Conservation (phyloP, 2,888 invertebrate genomes). For the Pterostichus madidus region DNA sequence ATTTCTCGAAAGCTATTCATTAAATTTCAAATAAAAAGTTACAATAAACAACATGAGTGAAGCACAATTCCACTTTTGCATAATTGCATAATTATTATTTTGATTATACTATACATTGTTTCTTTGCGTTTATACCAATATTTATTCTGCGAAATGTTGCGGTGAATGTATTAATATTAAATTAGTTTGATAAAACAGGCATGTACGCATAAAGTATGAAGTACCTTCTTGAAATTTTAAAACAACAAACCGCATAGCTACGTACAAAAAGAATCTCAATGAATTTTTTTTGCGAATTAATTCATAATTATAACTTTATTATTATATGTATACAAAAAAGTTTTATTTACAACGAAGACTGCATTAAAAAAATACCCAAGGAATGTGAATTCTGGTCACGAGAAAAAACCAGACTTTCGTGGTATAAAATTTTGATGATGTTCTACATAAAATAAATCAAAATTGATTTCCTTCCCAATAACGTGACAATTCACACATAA, state of each 20-base stretch:
- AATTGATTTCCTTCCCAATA: too few species aligned
- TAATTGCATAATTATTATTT: conserved; percentile 12
- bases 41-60: not conserved
- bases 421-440: too few species aligned
- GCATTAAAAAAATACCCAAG: not conserved
- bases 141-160: conserved; percentile 7
- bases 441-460: too few species aligned
- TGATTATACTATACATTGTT: conserved; percentile 10
- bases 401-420: not conserved
- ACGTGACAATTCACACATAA: too few species aligned
- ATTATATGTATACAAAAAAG: not conserved
- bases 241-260: not conserved
- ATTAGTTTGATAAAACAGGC: not conserved
- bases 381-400: conserved; percentile 1
- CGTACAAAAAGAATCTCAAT: conserved; percentile 1
- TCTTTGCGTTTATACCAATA: not conserved
- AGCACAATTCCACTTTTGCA: not conserved
- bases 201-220: not conserved
- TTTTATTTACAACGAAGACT: not conserved
- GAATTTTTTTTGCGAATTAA: not conserved
- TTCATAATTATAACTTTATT: conserved; percentile 1
- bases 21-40: not conserved
- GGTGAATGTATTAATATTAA: conserved; percentile 5
- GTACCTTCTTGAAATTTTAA: not conserved
- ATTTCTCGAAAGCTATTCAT: not conserved